Evolutionary conservation across 2,888 invertebrate genomes (phyloP).

Genomic region (Drosophila kuntzei): DNA sequence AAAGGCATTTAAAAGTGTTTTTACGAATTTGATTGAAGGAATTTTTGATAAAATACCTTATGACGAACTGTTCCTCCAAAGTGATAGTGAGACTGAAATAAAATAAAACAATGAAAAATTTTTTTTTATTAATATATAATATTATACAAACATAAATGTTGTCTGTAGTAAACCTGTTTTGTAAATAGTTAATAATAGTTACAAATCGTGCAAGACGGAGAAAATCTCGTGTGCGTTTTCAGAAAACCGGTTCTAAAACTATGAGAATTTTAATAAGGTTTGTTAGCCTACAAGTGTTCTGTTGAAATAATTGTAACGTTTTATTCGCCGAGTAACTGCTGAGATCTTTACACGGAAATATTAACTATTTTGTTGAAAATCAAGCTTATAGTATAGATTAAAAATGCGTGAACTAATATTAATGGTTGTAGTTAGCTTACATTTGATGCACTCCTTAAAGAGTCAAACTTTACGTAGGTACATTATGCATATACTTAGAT

Average conservation of each 20-base stretch:
- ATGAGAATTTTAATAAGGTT: not conserved
- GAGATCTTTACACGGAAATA: not conserved
- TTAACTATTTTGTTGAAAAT: too few species aligned
- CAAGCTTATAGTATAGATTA: not conserved
- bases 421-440: slow-evolving; percentile 2
- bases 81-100: slow-evolving; percentile 22
- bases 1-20: slow-evolving; percentile 28
- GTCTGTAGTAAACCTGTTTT: slow-evolving; percentile 30
- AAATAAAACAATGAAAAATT: too few species aligned
- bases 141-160: not conserved
- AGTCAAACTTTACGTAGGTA: slow-evolving; percentile 38
- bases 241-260: not conserved
- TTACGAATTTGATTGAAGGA: slow-evolving; percentile 32
- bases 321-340: not conserved
- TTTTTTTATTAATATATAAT: not conserved
- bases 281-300: not conserved
- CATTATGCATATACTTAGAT: not conserved
- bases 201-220: not conserved
- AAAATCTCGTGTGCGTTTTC: not conserved
- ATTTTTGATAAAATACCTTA: slow-evolving; percentile 48
- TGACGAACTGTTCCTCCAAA: slow-evolving; percentile 57
- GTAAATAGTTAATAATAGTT: not conserved
- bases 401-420: slow-evolving; percentile 20
- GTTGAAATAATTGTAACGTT: not conserved
- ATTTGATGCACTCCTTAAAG: not conserved